phyloP scores from a whole-genome alignment of 1,140 invertebrate species.

The Formica exsecta region DNA sequence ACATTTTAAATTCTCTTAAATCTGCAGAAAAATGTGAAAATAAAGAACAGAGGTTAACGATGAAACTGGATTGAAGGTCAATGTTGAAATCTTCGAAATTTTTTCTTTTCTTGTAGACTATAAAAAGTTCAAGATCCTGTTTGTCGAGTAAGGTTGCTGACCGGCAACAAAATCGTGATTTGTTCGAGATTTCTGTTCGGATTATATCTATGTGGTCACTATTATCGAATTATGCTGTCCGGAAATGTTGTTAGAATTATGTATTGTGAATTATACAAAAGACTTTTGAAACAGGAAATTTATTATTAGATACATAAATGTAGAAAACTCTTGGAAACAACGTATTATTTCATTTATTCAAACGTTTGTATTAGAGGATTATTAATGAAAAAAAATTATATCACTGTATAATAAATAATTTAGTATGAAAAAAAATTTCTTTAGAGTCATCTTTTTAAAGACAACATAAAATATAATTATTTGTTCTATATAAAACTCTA shows the following conservation, averaged over 20 bases:
- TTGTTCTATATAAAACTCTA: neutral
- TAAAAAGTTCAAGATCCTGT: slow-evolving; percentile 20
- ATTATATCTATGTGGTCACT: neutral
- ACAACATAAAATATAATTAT: neutral
- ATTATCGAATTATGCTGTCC: slow-evolving; percentile 19
- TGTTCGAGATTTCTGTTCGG: slow-evolving; percentile 30
- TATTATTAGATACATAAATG: slow-evolving; percentile 2
- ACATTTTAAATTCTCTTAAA: neutral
- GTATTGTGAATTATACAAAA: slow-evolving; percentile 8
- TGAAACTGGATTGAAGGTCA: neutral
- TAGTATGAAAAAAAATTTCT: neutral
- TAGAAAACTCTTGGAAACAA: slow-evolving; percentile 16
- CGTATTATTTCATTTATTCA: neutral
- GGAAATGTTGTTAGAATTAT: neutral
- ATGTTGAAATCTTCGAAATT: slow-evolving; percentile 2
- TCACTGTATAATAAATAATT: slow-evolving; percentile 27
- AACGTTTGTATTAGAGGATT: neutral
- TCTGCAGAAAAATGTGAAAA: neutral
- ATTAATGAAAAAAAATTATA: neutral
- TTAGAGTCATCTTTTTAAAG: neutral
- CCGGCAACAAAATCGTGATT: slow-evolving; percentile 37
- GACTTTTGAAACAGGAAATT: neutral
- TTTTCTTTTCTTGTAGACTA: neutral
- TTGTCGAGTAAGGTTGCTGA: slow-evolving; percentile 36
- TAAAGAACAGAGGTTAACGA: neutral